Conservation (phyloP, 2,113 vertebrate genomes). For the Sardina pilchardus region DNA sequence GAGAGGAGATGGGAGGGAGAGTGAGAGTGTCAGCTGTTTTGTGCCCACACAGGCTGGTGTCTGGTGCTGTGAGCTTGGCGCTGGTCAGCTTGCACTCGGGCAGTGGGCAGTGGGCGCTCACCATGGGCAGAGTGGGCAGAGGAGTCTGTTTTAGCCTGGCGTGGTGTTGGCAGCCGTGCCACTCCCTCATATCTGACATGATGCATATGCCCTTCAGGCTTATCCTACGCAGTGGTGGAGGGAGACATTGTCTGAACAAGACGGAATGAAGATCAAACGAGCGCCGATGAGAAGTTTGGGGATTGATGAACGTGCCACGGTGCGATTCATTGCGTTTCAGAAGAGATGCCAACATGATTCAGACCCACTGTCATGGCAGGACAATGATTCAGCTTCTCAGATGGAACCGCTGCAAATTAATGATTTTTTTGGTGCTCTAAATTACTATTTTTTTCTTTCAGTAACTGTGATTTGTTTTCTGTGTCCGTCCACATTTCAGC, state of each 20-base stretch:
- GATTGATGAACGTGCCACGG: background rate
- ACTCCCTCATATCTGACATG: background rate
- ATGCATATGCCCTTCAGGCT: conserved; percentile 9
- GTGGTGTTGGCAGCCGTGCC: background rate
- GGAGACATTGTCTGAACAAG: conserved; percentile 7
- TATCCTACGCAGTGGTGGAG: background rate
- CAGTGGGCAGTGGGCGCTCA: background rate
- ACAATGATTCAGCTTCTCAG: conserved; percentile 3
- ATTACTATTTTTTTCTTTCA: background rate
- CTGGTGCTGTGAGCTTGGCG: conserved; percentile 15
- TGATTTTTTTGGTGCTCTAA: background rate
- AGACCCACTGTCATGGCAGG: background rate
- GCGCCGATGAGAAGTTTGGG: background rate
- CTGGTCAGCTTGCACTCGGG: conserved; percentile 14
- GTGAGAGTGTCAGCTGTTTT: conserved; percentile 50
- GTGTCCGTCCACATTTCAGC: background rate
- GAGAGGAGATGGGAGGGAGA: conserved; percentile 48
- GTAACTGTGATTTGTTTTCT: background rate
- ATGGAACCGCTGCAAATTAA: background rate
- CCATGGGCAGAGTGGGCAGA: conserved; percentile 17
- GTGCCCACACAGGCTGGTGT: conserved; percentile 15
- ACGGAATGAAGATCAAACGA: background rate
- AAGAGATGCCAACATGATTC: background rate
- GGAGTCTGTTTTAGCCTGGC: conserved; percentile 6
- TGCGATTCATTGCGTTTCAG: background rate